Conservation (phyloP, 2,113 vertebrate species). For the Oncorhynchus tshawytscha region DNA sequence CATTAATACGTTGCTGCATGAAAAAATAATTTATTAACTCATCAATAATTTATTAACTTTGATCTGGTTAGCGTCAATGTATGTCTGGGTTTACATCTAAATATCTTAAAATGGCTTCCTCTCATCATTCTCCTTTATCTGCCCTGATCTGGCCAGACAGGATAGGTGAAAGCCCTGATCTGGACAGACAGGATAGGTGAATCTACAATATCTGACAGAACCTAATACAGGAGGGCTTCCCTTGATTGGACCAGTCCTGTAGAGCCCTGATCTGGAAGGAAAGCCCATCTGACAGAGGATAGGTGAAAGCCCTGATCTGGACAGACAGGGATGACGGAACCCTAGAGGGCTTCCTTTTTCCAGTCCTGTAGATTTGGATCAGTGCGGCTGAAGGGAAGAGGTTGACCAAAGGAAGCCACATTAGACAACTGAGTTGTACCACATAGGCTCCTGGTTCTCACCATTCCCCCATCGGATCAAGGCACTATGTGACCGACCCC, state of each 20-base stretch:
- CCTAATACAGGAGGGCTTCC: too few relatives aligned
- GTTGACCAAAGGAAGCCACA: not conserved
- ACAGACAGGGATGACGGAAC: too few relatives aligned
- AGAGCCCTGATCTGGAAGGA: not conserved
- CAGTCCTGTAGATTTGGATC: not conserved
- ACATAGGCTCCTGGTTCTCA: not conserved
- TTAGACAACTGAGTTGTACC: not conserved
- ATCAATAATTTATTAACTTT: slow-evolving; percentile 31
- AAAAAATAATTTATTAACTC: slow-evolving; percentile 58
- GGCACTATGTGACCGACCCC: slow-evolving; percentile 34
- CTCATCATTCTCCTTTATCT: slow-evolving; percentile 3
- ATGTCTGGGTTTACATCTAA: not conserved
- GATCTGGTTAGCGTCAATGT: slow-evolving; percentile 21
- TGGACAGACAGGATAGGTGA: not conserved
- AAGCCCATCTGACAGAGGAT: not conserved
- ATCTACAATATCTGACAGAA: too few relatives aligned
- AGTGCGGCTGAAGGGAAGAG: not conserved
- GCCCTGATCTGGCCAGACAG: too few relatives aligned
- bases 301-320: not conserved
- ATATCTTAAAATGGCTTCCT: not conserved
- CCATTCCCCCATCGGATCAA: not conserved
- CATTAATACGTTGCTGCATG: not conserved
- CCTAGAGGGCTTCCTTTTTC: not conserved
- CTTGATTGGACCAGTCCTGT: too few relatives aligned
- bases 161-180: not conserved